Base-by-base conservation (phyloP, 2,797 vertebrate genomes). In the Steatocranus sp. region DNA sequence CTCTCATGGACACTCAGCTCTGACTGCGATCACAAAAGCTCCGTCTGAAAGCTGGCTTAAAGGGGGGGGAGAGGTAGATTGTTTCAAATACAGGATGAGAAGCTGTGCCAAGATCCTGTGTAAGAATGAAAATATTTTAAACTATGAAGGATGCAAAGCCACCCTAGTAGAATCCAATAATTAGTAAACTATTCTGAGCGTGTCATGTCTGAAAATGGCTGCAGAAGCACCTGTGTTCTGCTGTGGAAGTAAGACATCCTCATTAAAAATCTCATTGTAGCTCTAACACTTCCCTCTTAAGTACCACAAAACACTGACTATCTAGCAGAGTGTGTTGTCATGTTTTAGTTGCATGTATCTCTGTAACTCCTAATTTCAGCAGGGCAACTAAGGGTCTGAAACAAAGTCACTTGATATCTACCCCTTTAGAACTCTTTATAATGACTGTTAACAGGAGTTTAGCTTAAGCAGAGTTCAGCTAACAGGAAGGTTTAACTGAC, bases 101-200 rank as follows among this genome's bases (percentile, higher is more conserved):
- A 8, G 34, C 11, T 4, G 11, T 38, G 11, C 0, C 11, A 0
- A 23, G 34, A 38, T 38, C 34, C 34, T 20, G 34, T 2, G 7
- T 38, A 23, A 3, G 34, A 66, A 5, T 23, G 18, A 15, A 41
- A 38, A 68, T 41, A 41, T 68, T 68, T 41, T 25, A 14, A 68
- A 4, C 20, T 25, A 23, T 41, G 61, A 41, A 66, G 9, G 7
- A 66, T 4, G 12, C 61, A 66, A 30, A 30, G 23, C 51, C 12
- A 34, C 63, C 17, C 20, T 43, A 17, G 9, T 30, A 30, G 6
- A 70, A 25, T 46, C 23, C 15, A 46, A 27, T 46, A 70, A 73
- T 48, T 46, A 46, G 6, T 70, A 27, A 70, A 25, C 23, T 70
- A 46, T 46, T 25, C 17, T 70, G 66, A 46, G 41, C 4, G 10